Base-by-base conservation (phyloP, 1,140 invertebrate genomes). In the Bradysia coprophila region DNA sequence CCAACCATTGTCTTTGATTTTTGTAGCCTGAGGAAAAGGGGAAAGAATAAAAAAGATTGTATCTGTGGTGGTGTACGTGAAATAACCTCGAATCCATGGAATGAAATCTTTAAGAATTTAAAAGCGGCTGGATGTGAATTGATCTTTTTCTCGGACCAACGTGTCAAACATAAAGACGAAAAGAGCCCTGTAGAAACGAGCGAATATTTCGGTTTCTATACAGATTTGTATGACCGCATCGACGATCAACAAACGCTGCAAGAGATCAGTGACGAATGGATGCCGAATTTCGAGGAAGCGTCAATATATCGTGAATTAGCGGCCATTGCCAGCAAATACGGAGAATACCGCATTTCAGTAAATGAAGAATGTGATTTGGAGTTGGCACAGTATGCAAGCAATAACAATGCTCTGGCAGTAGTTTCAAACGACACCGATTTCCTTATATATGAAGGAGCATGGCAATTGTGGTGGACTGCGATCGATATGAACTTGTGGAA, bases 381-480 rank as follows among this genome's bases (percentile, higher is more conserved):
- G 28, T 18, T 28, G 4, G 39, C 21, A 16, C 10, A 22, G 6
- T 40, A 40, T n/a, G 39, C 39, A 8, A 40, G 10, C 4, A 21
- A 28, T 3, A 18, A 40, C 19, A 16, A 40, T 13, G 21, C 4
- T 5, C 20, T 40, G 13, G 39, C 39, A 3, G 21, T 40, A 4
- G 10, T 40, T 4, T 23, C 39, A 23, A 40, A 40, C n/a, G 39
- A 40, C 19, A 40, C 20, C n/a, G 39, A 40, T 28, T 40, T 24
- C 15, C 24, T 40, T 23, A 40, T 40, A 4, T 40, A 23, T 22
- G 20, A 21, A 9, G 39, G 39, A 4, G 3, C 21, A 4, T 40
- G 39, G 39, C 13, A 40, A 13, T 10, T 40, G 10, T 40, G 39
- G 39, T 38, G 16, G 13, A 4, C 38, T 3, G 38, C 18, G 5